Conservation (phyloP, 2,797 vertebrate species). For the Sebastiscus tertius region DNA sequence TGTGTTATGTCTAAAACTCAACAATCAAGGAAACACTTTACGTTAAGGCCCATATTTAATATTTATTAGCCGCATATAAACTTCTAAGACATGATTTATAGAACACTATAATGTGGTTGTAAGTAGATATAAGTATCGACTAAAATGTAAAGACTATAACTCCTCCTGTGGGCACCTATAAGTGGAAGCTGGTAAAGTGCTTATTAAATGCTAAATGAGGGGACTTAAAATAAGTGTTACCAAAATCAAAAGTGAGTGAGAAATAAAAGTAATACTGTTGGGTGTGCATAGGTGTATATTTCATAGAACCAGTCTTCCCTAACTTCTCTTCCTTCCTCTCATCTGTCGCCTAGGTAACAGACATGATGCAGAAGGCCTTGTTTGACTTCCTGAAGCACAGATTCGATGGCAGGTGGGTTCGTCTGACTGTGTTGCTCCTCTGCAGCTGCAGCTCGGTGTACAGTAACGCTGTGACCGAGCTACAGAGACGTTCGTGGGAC, state of each 20-base stretch:
- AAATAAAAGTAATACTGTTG: background rate
- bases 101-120: background rate
- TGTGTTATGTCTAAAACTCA: background rate
- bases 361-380: conserved; percentile 99
- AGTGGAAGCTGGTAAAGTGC: background rate
- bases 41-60: background rate
- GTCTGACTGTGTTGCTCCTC: background rate
- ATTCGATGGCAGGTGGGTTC: conserved; percentile 94
- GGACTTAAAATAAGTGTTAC: background rate
- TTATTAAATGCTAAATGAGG: background rate
- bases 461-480: conserved; percentile 15
- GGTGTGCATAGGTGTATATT: background rate
- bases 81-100: background rate
- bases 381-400: conserved; percentile 98
- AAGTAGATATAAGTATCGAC: background rate
- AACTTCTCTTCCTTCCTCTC: background rate
- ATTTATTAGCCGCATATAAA: background rate
- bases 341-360: conserved; percentile 87
- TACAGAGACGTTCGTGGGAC: background rate
- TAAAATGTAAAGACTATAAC: background rate
- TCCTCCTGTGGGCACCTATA: background rate
- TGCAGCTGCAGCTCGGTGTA: conserved; percentile 3
- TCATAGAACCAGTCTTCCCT: background rate
- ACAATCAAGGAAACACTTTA: background rate
- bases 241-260: background rate